phyloP scores from a whole-genome alignment of 2,888 invertebrate species.

The Bembecia ichneumoniformis region DNA sequence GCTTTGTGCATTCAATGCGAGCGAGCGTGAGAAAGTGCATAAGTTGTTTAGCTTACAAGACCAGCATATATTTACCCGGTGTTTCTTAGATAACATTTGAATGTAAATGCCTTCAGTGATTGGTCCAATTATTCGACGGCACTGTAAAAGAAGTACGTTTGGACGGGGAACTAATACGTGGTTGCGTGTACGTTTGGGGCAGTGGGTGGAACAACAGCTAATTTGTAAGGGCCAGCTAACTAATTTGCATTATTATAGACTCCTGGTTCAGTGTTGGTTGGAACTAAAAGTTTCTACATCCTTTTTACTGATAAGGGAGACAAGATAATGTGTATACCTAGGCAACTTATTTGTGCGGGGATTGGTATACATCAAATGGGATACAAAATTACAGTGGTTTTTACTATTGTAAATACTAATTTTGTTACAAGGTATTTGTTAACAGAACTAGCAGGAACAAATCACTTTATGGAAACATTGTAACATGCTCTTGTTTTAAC shows the following conservation, averaged over 20 bases:
- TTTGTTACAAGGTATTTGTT: too few relatives aligned
- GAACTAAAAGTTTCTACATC: neutral
- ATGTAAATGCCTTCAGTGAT: constrained; percentile 27
- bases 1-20: constrained; percentile 46
- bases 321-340: neutral
- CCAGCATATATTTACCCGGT: constrained; percentile 29
- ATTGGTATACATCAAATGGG: too few relatives aligned
- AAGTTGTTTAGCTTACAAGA: constrained; percentile 31
- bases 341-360: too few relatives aligned
- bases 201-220: constrained; percentile 11
- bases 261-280: neutral
- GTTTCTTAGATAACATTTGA: constrained; percentile 33
- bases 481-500: too few relatives aligned
- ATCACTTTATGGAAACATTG: too few relatives aligned
- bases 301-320: neutral
- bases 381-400: too few relatives aligned
- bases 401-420: too few relatives aligned
- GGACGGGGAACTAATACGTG: constrained; percentile 13
- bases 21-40: constrained; percentile 58
- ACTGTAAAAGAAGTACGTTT: constrained; percentile 9
- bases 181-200: constrained; percentile 12
- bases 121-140: constrained; percentile 9
- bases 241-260: constrained; percentile 15
- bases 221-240: constrained; percentile 16
- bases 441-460: too few relatives aligned